Evolutionary conservation across 2,888 invertebrate genomes (phyloP), one percentile per base, ranked within the genome.

Genomic region (Platerodrilus igneus): DNA sequence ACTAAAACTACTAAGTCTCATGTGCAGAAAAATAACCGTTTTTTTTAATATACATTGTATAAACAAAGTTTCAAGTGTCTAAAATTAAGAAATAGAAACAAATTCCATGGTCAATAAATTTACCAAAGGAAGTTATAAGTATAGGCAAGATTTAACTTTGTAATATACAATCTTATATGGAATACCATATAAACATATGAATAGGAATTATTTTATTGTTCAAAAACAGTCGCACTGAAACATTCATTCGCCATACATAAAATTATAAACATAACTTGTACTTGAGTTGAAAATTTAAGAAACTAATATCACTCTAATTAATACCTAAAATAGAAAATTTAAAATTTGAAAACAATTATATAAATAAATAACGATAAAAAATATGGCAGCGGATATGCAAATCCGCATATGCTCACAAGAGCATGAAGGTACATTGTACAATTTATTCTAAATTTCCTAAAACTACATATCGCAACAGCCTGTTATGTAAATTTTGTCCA

Each of bases 1-100:
- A 69, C 76, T 77, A 76, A 73, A 69, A 73, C 75, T 73, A 70
- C 75, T 73, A 70, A 58, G 48, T 59, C 50, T 62, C 58, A 69
- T 70, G 70, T 66, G 64, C 64, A 58, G 61, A 62, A 61, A 66
- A 67, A 66, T 64, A 62, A 66, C 64, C 41, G 47, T 44, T 47
- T 38, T 48, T 47, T 47, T 43, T 34, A 49, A 52, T 53, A 48
- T 56, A 56, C 54, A 56, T 55, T 53, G 52, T 56, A 56, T 58
- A 55, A 25, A 48, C 45, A 47, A 46, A 32, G 46, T 49, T 39
- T 51, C 57, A 55, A 55, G 57, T 54, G 53, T 52, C 58, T 57
- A 53, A 56, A 57, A 57, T 48, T 57, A n/a, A n/a, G n/a, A n/a
- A n/a, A n/a, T n/a, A n/a, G n/a, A n/a, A n/a, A n/a, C n/a, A n/a